Conservation (phyloP, 2,888 invertebrate species). For the Noctua janthina region DNA sequence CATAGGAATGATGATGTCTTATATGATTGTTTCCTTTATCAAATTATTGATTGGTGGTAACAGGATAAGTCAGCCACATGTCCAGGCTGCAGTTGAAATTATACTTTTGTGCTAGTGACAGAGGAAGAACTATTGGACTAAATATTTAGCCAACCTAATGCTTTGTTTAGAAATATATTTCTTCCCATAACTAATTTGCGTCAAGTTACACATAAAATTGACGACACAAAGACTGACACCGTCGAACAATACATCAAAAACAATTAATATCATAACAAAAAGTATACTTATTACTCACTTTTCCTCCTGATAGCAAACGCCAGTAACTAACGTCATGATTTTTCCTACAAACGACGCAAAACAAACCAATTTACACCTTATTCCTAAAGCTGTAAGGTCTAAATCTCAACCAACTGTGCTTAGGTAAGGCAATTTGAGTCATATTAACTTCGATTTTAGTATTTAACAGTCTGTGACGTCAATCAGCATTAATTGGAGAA, state of each 20-base stretch:
- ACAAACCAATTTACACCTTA: constrained; percentile 18
- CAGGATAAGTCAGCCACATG: background rate
- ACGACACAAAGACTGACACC: constrained; percentile 17
- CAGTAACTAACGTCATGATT: constrained; percentile 27
- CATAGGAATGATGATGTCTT: too few species aligned
- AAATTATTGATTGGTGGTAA: background rate
- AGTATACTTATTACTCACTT: constrained; percentile 36
- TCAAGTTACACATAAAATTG: background rate
- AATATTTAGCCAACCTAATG: background rate
- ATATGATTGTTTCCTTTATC: background rate
- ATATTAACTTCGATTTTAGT: constrained; percentile 3
- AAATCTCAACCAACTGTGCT: background rate
- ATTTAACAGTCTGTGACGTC: constrained; percentile 46
- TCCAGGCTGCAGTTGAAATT: background rate
- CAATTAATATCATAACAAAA: constrained; percentile 26
- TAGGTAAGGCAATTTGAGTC: constrained; percentile 18
- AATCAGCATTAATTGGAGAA: constrained; percentile 36
- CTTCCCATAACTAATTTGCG: background rate
- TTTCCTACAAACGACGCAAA: constrained; percentile 2
- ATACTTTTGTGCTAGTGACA: background rate
- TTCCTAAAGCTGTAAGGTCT: background rate
- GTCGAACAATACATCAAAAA: constrained; percentile 27
- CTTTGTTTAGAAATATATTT: background rate
- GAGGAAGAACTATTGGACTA: background rate
- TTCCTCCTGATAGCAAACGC: constrained; percentile 49